Conservation (phyloP, 2,888 invertebrate species). For the Agonopterix alstromeriana region DNA sequence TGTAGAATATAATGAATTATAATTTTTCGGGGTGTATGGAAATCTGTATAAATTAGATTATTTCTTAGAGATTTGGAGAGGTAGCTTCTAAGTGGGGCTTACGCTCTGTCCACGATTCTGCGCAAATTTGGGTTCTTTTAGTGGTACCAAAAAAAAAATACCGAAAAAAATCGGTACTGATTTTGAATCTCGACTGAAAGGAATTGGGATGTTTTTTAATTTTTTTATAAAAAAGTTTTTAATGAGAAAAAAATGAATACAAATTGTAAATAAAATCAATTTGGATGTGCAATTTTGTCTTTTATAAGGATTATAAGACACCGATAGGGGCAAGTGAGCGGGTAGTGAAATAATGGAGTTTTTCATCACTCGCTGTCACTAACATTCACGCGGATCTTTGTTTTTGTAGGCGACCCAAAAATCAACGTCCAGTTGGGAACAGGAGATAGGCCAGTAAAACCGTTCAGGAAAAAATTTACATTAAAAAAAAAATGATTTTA, state of each 20-base stretch:
- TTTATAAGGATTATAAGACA: slow-evolving; percentile 1
- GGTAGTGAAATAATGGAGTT: too few relatives aligned
- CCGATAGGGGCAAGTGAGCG: too few relatives aligned
- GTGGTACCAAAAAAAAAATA: slow-evolving; percentile 21
- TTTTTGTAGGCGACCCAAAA: too few relatives aligned
- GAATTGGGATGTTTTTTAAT: slow-evolving; percentile 17
- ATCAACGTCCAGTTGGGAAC: too few relatives aligned
- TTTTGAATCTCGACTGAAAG: slow-evolving; percentile 48
- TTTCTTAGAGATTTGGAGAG: slow-evolving; percentile 54
- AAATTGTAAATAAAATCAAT: slow-evolving; percentile 57
- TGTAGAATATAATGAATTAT: slow-evolving; percentile 44
- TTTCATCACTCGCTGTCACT: too few relatives aligned
- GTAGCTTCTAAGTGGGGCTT: slow-evolving; percentile 47
- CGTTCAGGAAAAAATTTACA: too few relatives aligned
- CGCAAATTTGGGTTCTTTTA: slow-evolving; percentile 64
- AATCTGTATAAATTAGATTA: slow-evolving; percentile 69
- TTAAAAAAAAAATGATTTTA: too few relatives aligned
- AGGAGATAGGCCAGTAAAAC: too few relatives aligned
- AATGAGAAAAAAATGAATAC: slow-evolving; percentile 15
- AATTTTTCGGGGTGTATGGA: slow-evolving; percentile 63
- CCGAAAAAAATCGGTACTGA: slow-evolving; percentile 20
- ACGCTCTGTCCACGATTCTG: slow-evolving; percentile 47
- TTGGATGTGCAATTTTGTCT: slow-evolving; percentile 25
- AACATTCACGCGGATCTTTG: too few relatives aligned
- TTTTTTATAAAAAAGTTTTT: slow-evolving; percentile 11